Conservation (phyloP, 2,797 vertebrate genomes). For the Hafferia zeledoni region DNA sequence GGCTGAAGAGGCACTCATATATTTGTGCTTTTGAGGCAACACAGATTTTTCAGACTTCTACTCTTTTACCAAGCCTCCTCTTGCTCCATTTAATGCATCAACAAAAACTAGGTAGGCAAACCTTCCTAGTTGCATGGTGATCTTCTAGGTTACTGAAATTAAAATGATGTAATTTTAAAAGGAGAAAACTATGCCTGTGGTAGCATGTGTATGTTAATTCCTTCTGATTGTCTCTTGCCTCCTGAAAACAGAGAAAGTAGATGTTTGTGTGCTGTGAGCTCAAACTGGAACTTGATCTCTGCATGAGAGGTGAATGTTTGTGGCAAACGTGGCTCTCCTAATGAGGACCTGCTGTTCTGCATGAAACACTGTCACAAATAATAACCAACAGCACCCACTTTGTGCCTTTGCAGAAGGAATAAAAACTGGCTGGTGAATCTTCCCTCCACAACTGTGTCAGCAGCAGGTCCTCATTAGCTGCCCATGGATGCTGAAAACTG, state of each 20-base stretch:
- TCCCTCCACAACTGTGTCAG: not conserved
- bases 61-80: not conserved
- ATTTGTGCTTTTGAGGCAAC: not conserved
- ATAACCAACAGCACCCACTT: not conserved
- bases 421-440: not conserved
- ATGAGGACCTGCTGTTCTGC: slow-evolving; percentile 43
- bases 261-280: not conserved
- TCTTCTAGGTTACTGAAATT: not conserved
- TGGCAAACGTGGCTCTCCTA: slow-evolving; percentile 10
- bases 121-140: not conserved
- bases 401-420: not conserved
- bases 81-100: not conserved
- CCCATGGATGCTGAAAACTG: not conserved
- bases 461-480: slow-evolving; percentile 13
- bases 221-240: not conserved
- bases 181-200: not conserved
- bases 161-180: not conserved
- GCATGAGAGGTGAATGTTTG: not conserved
- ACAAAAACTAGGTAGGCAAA: not conserved
- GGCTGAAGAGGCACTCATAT: not conserved
- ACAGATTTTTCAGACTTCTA: not conserved
- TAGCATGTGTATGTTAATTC: not conserved
- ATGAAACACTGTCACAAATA: slow-evolving; percentile 3
- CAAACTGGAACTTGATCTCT: not conserved
- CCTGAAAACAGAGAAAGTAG: not conserved